Evolutionary conservation across 30 jellyfish, hydroid and myxozoan genomes (phyloP).

Genomic region (Aurelia aurita complex sp. Pacific): DNA sequence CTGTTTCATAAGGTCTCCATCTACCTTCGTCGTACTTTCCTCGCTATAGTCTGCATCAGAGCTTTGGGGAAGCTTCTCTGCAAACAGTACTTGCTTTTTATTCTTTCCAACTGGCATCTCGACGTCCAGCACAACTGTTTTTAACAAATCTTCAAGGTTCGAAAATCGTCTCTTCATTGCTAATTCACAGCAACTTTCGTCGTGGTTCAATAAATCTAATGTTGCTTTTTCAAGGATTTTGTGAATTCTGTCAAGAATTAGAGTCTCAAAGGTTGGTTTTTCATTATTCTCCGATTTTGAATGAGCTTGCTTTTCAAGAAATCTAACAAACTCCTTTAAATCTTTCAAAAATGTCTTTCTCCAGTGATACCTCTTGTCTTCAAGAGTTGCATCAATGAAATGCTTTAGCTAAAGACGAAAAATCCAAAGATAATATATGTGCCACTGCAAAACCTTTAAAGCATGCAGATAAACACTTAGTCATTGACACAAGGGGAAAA

Average conservation of each 20-base stretch:
- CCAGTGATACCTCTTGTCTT: constrained; percentile 20
- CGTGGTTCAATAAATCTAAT: too few relatives aligned
- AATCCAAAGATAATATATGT: not conserved
- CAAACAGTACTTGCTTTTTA: constrained; percentile 4
- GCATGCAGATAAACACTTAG: too few relatives aligned
- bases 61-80: too few relatives aligned
- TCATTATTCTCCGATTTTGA: too few relatives aligned
- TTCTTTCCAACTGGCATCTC: not conserved
- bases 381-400: constrained; percentile 10
- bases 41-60: constrained; percentile 11
- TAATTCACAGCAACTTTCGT: not conserved
- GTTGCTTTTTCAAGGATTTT: too few relatives aligned
- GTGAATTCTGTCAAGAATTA: too few relatives aligned
- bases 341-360: not conserved
- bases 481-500: too few relatives aligned
- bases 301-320: constrained; percentile 13
- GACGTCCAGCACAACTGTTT: constrained; percentile 15
- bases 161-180: not conserved
- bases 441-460: too few relatives aligned
- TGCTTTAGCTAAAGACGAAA: constrained; percentile 10
- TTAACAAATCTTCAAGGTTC: constrained; percentile 28
- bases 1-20: not conserved
- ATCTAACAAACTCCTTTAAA: not conserved
- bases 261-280: too few relatives aligned
- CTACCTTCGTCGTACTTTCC: not conserved